These are phyloP conservation scores for Hydrotaea diabolus DNA, from an alignment of 2,888 invertebrate species.

Conservation along the genomic window DNA sequence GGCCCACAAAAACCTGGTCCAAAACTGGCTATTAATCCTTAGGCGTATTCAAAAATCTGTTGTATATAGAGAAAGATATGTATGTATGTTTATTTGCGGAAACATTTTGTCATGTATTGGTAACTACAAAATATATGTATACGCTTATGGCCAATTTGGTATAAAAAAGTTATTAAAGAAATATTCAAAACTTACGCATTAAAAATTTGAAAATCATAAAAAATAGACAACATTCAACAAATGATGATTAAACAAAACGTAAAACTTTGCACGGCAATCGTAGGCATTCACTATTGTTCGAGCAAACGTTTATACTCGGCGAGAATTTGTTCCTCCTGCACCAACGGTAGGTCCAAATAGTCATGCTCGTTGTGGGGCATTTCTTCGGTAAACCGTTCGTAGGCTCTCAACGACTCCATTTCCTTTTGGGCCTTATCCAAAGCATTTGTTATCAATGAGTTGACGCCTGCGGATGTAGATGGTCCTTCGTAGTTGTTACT, in stretches of 20 bases:
- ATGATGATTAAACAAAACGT: neutral
- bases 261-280: slow-evolving; percentile 12
- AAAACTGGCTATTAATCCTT: too few relatives aligned
- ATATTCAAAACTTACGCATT: neutral
- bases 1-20: too few relatives aligned
- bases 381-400: slow-evolving; percentile 84
- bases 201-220: neutral
- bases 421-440: slow-evolving; percentile 73
- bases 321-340: slow-evolving; percentile 86
- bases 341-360: slow-evolving; percentile 86
- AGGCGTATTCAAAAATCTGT: too few relatives aligned
- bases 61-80: neutral
- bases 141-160: slow-evolving; percentile 37
- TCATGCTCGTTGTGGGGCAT: slow-evolving; percentile 85
- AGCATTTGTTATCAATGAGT: slow-evolving; percentile 69
- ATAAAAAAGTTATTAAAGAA: slow-evolving; percentile 12
- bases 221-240: neutral
- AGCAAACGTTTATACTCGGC: slow-evolving; percentile 85
- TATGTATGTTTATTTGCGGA: neutral
- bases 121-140: neutral
- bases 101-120: neutral
- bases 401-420: slow-evolving; percentile 81
- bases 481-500: slow-evolving; percentile 59
- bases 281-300: slow-evolving; percentile 71
- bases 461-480: slow-evolving; percentile 70